Evolutionary conservation across 2,888 invertebrate species (phyloP).

Genomic region (Cylindroiulus punctatus): DNA sequence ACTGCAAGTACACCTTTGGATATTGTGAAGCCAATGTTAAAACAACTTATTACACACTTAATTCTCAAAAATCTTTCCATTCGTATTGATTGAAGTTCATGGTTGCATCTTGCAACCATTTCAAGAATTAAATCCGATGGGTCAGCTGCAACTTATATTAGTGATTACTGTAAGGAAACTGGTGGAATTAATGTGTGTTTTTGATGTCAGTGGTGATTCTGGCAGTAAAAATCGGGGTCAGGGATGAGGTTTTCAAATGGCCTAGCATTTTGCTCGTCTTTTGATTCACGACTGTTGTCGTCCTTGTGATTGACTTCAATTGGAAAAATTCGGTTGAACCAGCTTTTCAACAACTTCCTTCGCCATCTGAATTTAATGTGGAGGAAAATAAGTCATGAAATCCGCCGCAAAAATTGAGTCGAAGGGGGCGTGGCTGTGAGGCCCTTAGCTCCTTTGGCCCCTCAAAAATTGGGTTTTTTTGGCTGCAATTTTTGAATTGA

Average conservation of each 20-base stretch:
- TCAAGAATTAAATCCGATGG: too few relatives aligned
- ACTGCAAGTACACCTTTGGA: too few relatives aligned
- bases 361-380: slow-evolving; percentile 29
- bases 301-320: slow-evolving; percentile 10
- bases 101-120: too few relatives aligned
- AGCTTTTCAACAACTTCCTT: slow-evolving; percentile 21
- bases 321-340: background rate
- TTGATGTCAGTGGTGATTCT: background rate
- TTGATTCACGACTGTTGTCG: background rate
- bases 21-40: too few relatives aligned
- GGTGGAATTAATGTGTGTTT: too few relatives aligned
- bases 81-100: too few relatives aligned
- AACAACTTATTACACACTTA: too few relatives aligned
- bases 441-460: background rate
- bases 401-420: background rate
- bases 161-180: too few relatives aligned
- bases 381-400: slow-evolving; percentile 44
- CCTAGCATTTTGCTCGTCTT: background rate
- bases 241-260: background rate
- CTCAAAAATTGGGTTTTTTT: background rate
- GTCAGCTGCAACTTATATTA: too few relatives aligned
- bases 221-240: background rate
- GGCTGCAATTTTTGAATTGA: slow-evolving; percentile 22
- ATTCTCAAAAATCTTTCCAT: too few relatives aligned
- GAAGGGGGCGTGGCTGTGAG: background rate